Percentiles rank a stretch among this genome's conserved stretches.
These are phyloP conservation scores for Cottus gobio DNA, from an alignment of 2,113 vertebrate species.

Conservation along the genomic window DNA sequence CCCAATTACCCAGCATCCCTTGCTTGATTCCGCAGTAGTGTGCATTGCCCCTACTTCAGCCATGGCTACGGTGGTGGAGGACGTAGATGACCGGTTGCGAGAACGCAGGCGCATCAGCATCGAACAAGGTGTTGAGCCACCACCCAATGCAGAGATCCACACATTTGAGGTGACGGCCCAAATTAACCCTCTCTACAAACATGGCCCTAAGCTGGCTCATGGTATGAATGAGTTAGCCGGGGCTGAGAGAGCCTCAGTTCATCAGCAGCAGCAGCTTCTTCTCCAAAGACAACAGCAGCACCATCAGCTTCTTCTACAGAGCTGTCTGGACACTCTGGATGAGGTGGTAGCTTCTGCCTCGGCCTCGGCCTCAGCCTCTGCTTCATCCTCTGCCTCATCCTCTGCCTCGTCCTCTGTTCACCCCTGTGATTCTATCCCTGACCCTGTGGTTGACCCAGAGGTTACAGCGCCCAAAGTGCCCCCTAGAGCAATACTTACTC, in stretches of 20 bases:
- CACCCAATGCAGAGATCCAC: conserved; percentile 87
- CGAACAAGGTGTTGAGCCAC: conserved; percentile 87
- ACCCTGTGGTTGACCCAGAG: conserved; percentile 50
- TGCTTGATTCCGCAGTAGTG: conserved; percentile 71
- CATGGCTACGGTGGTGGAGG: conserved; percentile 72
- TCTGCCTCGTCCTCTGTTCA: conserved; percentile 50
- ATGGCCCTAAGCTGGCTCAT: conserved; percentile 86
- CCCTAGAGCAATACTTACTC: conserved; percentile 43
- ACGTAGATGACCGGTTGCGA: conserved; percentile 85
- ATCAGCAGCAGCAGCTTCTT: conserved; percentile 77
- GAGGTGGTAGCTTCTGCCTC: conserved; percentile 78
- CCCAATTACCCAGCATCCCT: conserved; percentile 81
- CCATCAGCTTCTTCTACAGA: conserved; percentile 83
- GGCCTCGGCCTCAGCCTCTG: conserved; percentile 51
- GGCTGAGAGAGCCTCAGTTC: conserved; percentile 65
- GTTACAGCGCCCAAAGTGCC: conserved; percentile 23
- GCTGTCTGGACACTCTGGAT: conserved; percentile 84
- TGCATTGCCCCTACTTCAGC: conserved; percentile 47
- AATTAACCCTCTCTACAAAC: conserved; percentile 85
- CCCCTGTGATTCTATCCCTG: conserved; percentile 32
- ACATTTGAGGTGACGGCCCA: conserved; percentile 87
- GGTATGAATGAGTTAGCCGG: conserved; percentile 84
- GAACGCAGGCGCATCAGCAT: conserved; percentile 88
- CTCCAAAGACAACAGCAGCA: conserved; percentile 79
- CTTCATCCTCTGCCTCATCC: conserved; percentile 15